phyloP scores from a whole-genome alignment of 2,888 invertebrate species.

The Tetranychus piercei region DNA sequence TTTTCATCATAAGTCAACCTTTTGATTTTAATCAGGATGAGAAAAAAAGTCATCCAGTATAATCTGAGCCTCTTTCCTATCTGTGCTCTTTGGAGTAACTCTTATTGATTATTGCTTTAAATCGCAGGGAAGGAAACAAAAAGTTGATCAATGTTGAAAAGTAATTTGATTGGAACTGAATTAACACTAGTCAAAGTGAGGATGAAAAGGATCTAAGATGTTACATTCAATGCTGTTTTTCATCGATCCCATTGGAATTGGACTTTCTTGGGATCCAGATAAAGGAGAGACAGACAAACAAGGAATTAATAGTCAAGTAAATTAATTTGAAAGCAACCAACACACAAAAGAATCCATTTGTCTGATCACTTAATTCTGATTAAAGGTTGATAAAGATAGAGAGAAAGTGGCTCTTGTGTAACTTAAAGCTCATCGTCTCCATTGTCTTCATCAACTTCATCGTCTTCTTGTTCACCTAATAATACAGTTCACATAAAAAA shows the following conservation, averaged over 20 bases:
- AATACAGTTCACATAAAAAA: too few species aligned
- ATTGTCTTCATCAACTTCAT: too few species aligned
- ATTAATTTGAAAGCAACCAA: background rate
- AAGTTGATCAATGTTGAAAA: background rate
- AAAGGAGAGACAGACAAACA: background rate
- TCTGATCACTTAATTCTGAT: background rate
- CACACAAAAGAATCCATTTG: background rate
- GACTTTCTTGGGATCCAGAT: background rate
- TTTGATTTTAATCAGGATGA: too few species aligned
- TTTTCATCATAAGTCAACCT: too few species aligned
- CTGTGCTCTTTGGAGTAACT: background rate
- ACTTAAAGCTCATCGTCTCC: too few species aligned
- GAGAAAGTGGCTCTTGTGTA: too few species aligned
- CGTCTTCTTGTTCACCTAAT: too few species aligned
- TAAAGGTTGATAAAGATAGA: background rate
- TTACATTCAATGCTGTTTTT: background rate
- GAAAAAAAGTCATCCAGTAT: too few species aligned
- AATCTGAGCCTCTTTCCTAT: background rate
- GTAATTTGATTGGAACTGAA: background rate
- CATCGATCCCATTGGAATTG: background rate
- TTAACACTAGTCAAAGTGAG: background rate
- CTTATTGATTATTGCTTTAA: background rate
- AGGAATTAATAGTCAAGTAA: background rate
- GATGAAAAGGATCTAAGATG: background rate
- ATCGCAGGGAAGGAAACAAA: background rate